phyloP scores from a whole-genome alignment of 2,113 vertebrate species.

The Vulpes ferrilata region DNA sequence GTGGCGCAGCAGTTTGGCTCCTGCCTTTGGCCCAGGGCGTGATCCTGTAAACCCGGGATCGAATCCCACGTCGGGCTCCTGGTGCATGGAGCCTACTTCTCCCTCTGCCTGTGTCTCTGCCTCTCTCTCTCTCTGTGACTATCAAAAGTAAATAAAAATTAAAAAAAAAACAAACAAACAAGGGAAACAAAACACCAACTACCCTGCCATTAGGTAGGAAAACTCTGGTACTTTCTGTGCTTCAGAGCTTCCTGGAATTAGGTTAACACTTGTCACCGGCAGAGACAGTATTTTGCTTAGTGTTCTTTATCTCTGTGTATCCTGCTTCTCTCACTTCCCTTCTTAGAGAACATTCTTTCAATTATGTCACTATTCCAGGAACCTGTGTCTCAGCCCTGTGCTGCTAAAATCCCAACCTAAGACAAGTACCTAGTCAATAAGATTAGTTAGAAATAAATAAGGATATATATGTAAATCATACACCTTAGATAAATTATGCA shows the following conservation, averaged over 20 bases:
- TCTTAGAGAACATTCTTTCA: neutral
- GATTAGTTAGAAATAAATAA: neutral
- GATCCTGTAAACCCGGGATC: too few relatives aligned
- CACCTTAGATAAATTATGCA: neutral
- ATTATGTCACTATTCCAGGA: neutral
- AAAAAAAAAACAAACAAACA: too few relatives aligned
- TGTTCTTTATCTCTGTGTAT: neutral
- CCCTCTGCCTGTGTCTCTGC: too few relatives aligned
- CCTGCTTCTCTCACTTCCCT: neutral
- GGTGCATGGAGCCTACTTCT: too few relatives aligned
- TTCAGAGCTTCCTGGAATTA: neutral
- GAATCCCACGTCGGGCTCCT: too few relatives aligned
- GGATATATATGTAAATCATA: neutral
- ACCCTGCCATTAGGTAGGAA: neutral
- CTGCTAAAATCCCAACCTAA: neutral
- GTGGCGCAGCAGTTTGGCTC: too few relatives aligned
- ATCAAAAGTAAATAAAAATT: too few relatives aligned
- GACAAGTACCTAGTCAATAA: neutral
- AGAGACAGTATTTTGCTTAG: neutral
- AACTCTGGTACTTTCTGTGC: neutral
- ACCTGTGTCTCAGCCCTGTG: neutral
- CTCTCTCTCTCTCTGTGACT: too few relatives aligned
- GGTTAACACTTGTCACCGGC: rapidly evolving
- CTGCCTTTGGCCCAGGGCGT: too few relatives aligned
- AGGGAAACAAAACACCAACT: neutral